These are phyloP conservation scores for Meiosimyza platycephala DNA, from an alignment of 2,888 invertebrate species.

Conservation along the genomic window DNA sequence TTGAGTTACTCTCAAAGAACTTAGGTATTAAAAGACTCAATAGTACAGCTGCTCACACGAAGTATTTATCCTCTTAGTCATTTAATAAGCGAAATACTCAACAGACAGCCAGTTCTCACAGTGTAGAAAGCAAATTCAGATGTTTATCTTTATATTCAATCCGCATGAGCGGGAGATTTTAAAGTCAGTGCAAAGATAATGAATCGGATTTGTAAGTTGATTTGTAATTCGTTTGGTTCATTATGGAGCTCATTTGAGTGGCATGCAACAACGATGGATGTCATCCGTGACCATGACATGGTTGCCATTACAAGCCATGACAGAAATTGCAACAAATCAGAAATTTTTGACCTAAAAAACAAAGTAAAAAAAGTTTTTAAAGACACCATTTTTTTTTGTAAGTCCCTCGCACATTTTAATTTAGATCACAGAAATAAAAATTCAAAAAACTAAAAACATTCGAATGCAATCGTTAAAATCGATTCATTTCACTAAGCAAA, in stretches of 20 bases:
- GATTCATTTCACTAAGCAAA: not conserved
- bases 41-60: too few species aligned
- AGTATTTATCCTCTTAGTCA: too few species aligned
- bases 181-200: constrained; percentile 19
- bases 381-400: not conserved
- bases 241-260: constrained; percentile 18
- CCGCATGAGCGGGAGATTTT: constrained; percentile 20
- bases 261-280: constrained; percentile 15
- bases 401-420: not conserved
- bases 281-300: constrained; percentile 23
- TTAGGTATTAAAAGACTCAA: too few species aligned
- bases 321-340: constrained; percentile 16
- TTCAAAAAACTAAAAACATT: too few species aligned
- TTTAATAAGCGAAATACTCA: too few species aligned
- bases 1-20: too few species aligned
- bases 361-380: not conserved
- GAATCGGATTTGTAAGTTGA: constrained; percentile 25
- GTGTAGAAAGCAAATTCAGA: too few species aligned
- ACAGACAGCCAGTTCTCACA: too few species aligned
- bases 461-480: not conserved
- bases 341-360: not conserved
- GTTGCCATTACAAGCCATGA: not conserved
- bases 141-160: too few species aligned
- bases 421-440: too few species aligned
- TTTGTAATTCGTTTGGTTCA: constrained; percentile 10